Evolutionary conservation across 2,888 invertebrate species (phyloP).

Genomic region (Eretmocerus hayati): DNA sequence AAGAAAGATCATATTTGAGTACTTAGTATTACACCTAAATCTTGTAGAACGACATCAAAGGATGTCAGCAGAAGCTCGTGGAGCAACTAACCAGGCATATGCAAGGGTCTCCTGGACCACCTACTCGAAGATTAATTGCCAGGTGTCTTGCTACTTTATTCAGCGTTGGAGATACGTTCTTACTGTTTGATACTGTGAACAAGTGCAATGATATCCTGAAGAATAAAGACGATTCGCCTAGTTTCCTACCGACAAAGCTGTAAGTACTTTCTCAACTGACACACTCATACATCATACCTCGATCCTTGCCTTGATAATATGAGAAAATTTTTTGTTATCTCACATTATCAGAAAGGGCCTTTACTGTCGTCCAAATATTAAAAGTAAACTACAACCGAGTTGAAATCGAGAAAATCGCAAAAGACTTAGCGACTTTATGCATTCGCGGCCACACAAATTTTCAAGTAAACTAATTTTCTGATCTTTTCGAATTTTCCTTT

Average conservation of each 20-base stretch:
- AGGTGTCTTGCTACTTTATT: conserved; percentile 89
- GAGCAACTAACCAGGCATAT: conserved; percentile 88
- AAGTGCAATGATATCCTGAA: conserved; percentile 96
- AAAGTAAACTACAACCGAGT: background rate
- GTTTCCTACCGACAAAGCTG: conserved; percentile 89
- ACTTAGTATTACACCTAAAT: background rate
- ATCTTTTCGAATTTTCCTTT: no score
- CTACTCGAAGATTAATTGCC: conserved; percentile 85
- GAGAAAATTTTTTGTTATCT: no score
- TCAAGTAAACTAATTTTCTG: no score
- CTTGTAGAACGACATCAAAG: conserved; percentile 88
- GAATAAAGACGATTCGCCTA: conserved; percentile 96
- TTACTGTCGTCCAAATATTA: no score
- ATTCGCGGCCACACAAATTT: no score
- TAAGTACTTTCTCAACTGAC: conserved; percentile 53
- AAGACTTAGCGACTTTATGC: no score
- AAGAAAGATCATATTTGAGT: background rate
- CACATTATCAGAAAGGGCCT: no score
- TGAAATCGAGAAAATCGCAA: no score
- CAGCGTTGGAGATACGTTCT: conserved; percentile 94
- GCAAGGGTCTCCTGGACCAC: conserved; percentile 86
- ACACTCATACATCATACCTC: no score
- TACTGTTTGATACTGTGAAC: conserved; percentile 94
- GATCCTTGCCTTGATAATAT: no score
- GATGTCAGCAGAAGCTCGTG: conserved; percentile 90